phyloP scores from a whole-genome alignment of 1,140 invertebrate genomes.

The Meloidogyne floridensis region DNA sequence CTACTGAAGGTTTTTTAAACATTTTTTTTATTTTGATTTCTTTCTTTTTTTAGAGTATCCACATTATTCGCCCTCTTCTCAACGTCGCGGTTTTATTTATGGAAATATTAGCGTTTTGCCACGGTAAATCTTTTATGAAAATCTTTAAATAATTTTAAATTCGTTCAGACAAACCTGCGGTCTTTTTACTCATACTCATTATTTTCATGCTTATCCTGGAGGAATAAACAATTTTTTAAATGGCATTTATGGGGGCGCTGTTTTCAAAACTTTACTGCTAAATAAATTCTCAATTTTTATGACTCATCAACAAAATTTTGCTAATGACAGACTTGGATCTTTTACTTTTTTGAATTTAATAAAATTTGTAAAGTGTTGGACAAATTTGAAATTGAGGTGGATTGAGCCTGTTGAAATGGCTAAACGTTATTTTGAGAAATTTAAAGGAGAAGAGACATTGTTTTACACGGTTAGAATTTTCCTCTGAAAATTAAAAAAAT shows the following conservation, averaged over 20 bases:
- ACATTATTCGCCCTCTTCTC: conserved; percentile 84
- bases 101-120: conserved; percentile 76
- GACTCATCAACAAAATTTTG: conserved; percentile 99
- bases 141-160: too few species aligned
- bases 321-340: conserved; percentile 89
- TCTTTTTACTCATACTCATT: conserved; percentile 94
- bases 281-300: conserved; percentile 99
- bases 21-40: neutral
- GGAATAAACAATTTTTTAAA: conserved; percentile 84
- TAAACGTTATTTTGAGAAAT: conserved; percentile 37
- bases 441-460: conserved; percentile 37
- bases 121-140: neutral
- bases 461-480: conserved; percentile 43
- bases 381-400: conserved; percentile 55
- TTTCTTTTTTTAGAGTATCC: conserved; percentile 78
- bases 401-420: conserved; percentile 48
- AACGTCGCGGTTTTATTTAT: conserved; percentile 87
- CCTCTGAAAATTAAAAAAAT: neutral
- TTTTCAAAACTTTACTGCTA: conserved; percentile 93
- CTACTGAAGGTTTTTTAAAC: conserved; percentile 77
- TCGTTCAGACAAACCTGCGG: conserved; percentile 85
- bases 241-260: conserved; percentile 91
- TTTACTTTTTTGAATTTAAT: conserved; percentile 97
- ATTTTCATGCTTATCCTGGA: conserved; percentile 88
- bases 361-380: conserved; percentile 83